Evolutionary conservation across 1,140 invertebrate genomes (phyloP).

Genomic region (Pectinophora gossypiella): DNA sequence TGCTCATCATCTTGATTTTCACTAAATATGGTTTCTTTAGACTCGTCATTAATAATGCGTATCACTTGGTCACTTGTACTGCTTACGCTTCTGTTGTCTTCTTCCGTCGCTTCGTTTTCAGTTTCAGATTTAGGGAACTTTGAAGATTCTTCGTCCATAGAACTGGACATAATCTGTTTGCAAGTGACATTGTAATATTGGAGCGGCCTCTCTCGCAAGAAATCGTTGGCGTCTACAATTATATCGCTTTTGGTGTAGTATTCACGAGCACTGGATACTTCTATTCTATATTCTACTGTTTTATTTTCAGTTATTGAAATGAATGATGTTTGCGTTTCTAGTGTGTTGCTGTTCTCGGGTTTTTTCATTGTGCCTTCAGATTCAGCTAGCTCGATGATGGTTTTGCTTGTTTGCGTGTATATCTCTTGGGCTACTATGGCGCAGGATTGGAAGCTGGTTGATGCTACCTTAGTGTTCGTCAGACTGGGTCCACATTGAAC

Average conservation of each 20-base stretch:
- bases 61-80: conserved; percentile 26
- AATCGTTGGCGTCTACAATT: neutral
- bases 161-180: neutral
- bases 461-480: conserved; percentile 10
- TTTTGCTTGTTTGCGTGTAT: conserved; percentile 65
- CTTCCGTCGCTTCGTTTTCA: neutral
- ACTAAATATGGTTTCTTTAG: conserved; percentile 20
- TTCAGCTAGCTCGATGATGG: conserved; percentile 53
- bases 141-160: conserved; percentile 37
- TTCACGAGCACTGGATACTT: conserved; percentile 6
- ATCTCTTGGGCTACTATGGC: conserved; percentile 42
- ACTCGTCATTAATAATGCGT: conserved; percentile 31
- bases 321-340: conserved; percentile 59
- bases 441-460: conserved; percentile 21
- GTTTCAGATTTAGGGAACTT: conserved; percentile 14
- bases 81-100: conserved; percentile 11
- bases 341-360: conserved; percentile 19
- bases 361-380: conserved; percentile 24
- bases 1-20: conserved; percentile 17
- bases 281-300: conserved; percentile 41
- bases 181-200: neutral
- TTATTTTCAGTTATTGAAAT: conserved; percentile 48
- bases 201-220: no score
- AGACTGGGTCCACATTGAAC: neutral
- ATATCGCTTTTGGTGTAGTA: neutral